Percentiles rank a stretch among this genome's conserved stretches.
phyloP scores from a whole-genome alignment of 2,797 vertebrate genomes.

The Coilia nasus region DNA sequence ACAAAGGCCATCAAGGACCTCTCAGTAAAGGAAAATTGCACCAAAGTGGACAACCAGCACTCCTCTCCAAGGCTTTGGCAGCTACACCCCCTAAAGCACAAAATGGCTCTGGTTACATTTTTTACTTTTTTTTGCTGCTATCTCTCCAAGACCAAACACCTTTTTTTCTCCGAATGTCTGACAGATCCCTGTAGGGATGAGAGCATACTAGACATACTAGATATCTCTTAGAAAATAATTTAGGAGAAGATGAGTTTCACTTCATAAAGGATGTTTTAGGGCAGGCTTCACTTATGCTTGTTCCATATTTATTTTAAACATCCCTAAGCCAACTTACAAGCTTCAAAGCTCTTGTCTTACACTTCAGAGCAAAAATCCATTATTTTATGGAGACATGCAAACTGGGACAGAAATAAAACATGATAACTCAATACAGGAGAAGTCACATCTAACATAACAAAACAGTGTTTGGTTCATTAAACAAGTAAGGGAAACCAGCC shows the following conservation, averaged over 20 bases:
- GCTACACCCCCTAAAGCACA: background rate
- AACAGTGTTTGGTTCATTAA: slow-evolving; percentile 5
- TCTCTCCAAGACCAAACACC: background rate
- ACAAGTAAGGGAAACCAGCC: background rate
- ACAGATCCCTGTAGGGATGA: background rate
- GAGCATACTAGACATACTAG: no score
- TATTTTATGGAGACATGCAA: background rate
- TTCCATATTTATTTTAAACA: no score
- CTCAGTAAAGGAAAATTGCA: background rate
- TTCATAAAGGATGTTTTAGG: no score
- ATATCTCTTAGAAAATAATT: no score
- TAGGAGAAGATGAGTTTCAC: no score
- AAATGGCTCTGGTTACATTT: background rate
- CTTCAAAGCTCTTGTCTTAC: background rate
- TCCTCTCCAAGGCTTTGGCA: background rate
- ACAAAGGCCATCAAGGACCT: background rate
- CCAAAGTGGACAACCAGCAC: background rate
- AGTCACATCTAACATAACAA: slow-evolving; percentile 29
- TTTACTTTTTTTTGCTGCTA: background rate
- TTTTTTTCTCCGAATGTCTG: background rate
- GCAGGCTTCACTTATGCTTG: no score
- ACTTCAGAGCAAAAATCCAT: background rate
- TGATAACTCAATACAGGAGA: background rate
- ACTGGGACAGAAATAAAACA: slow-evolving; percentile 9
- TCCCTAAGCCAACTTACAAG: background rate